Evolutionary conservation across 2,888 invertebrate species (phyloP), one percentile per base, ranked within the genome.

Genomic region (Volucella inanis): DNA sequence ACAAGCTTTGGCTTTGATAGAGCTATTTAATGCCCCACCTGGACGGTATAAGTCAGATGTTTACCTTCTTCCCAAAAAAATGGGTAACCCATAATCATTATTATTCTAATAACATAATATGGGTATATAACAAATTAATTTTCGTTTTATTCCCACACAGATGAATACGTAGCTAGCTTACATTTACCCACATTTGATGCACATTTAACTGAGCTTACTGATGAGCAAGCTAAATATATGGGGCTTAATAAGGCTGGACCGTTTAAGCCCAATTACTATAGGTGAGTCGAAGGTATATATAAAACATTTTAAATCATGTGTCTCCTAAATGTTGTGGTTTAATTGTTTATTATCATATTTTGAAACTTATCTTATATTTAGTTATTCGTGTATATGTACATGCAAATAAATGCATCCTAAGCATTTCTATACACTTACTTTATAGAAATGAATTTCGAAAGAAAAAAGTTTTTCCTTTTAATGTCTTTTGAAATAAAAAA

Each of bases 201-300:
- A 18, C 98, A 99, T 90, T 94, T 99, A 88, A 99, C 99, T 0
- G 99, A 99, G 91, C 93, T 99, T 68, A 95, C 96, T 4, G 99
- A 99, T 91, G 99, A 99, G 90, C 99, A 99, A 93, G 98, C 98
- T 57, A 98, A 98, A 92, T 99, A 99, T 91, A 95, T 99, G 94
- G 99, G 99, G 86, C 95, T 99, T 43, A 98, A 98, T 92, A 99
- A 99, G 93, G 97, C 98, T 67, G 99, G 99, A 62, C 99, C 99
- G 54, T 99, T 99, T 93, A 99, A 99, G 93, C 99, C 99, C 87
- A 99, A 98, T 92, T 98, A 99, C 93, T 99, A 99, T 93, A 96
- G 99, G 95, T 99, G 93, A 86, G 84, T 87, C 62, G 85, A 81
- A 85, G 81, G 81, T 82, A 82, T 82, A 77, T 85, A 76, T 57